Percentiles rank a stretch among this genome's conserved stretches.
phyloP scores from a whole-genome alignment of 2,797 vertebrate species.

The Pantherophis alleghaniensis region DNA sequence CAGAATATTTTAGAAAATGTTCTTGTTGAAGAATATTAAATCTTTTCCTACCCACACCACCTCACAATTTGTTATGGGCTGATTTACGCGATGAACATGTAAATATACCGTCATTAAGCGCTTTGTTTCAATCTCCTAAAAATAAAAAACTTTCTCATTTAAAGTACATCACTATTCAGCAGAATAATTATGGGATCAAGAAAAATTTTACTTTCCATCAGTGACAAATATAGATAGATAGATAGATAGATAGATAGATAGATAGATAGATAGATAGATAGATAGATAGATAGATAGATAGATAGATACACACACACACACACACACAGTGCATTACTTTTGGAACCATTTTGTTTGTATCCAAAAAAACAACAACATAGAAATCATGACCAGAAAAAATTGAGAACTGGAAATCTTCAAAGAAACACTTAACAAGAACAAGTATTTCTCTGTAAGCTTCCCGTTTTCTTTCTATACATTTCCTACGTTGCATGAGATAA shows the following conservation, averaged over 20 bases:
- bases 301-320: no score
- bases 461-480: not conserved
- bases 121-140: slow-evolving; percentile 4
- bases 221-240: not conserved
- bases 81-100: not conserved
- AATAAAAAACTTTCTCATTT: not conserved
- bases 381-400: not conserved
- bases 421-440: not conserved
- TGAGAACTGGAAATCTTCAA: not conserved
- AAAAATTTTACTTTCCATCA: not conserved
- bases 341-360: not conserved
- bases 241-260: no score
- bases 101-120: not conserved
- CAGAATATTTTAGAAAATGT: not conserved
- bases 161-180: slow-evolving; percentile 1
- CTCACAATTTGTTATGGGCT: not conserved
- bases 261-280: no score
- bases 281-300: no score
- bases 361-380: not conserved
- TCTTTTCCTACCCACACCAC: not conserved
- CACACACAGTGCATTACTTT: not conserved
- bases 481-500: not conserved
- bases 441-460: not conserved
- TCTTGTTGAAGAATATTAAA: not conserved
- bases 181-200: not conserved